Percentiles rank a stretch among this genome's conserved stretches.
Conservation (phyloP, 2,113 vertebrate species). For the Odontesthes bonariensis region DNA sequence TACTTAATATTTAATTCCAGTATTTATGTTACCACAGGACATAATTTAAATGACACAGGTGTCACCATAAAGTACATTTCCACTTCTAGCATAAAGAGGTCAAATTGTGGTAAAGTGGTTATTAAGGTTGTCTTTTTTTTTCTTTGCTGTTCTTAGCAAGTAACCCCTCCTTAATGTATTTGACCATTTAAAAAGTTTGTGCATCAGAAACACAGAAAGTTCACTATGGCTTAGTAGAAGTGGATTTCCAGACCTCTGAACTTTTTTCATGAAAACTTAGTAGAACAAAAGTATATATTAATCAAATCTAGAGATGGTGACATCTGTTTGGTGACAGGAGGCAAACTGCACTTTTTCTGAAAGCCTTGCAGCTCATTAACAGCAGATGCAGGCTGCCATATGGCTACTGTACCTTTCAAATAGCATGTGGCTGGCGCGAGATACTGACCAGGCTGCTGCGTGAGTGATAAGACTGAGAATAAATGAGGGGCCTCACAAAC, state of each 20-base stretch:
- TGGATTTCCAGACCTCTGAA: constrained; percentile 29
- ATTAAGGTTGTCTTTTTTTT: constrained; percentile 1
- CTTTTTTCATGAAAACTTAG: neutral
- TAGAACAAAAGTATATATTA: constrained; percentile 5
- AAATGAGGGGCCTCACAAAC: constrained; percentile 19
- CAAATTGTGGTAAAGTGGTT: constrained; percentile 17
- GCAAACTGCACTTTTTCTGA: neutral
- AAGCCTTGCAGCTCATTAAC: constrained; percentile 32
- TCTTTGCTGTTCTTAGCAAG: neutral
- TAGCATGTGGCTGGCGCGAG: constrained; percentile 5
- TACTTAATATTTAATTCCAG: neutral
- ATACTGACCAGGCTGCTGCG: constrained; percentile 29
- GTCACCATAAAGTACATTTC: neutral
- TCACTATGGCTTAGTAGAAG: neutral
- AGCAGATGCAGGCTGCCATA: neutral
- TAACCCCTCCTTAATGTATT: neutral
- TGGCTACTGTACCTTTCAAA: constrained; percentile 20
- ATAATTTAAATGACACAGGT: neutral
- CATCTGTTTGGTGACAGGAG: constrained; percentile 18
- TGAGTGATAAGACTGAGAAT: constrained; percentile 44
- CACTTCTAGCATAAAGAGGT: neutral
- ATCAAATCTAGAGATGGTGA: constrained; percentile 8
- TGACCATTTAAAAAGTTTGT: constrained; percentile 28
- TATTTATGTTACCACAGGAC: neutral
- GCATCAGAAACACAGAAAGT: constrained; percentile 5